Conservation (phyloP, 2,113 vertebrate genomes). For the Trochalopteron elliotii region DNA sequence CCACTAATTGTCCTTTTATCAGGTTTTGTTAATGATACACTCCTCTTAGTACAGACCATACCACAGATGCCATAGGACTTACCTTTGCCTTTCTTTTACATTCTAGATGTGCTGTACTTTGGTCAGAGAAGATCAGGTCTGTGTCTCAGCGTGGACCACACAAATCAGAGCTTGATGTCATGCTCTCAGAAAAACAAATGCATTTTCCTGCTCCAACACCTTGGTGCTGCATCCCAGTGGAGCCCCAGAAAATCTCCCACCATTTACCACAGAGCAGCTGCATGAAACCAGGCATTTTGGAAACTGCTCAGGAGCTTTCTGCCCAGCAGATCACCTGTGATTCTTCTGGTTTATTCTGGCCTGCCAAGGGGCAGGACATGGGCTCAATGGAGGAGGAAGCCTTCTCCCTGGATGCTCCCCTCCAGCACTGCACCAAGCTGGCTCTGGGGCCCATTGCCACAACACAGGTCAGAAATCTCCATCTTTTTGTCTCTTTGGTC, state of each 20-base stretch:
- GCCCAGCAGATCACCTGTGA: background rate
- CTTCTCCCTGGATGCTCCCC: background rate
- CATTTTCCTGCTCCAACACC: background rate
- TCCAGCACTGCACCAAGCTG: background rate
- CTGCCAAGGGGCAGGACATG: no score
- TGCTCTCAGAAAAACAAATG: rapidly evolving
- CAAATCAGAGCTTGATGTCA: background rate
- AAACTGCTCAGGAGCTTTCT: background rate
- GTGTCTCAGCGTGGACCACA: background rate
- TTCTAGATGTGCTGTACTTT: background rate
- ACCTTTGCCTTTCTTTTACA: background rate
- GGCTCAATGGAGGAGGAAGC: background rate
- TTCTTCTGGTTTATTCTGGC: background rate
- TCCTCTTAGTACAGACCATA: background rate
- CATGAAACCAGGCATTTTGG: rapidly evolving
- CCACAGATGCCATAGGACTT: background rate
- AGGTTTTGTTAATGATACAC: background rate
- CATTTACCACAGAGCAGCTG: background rate
- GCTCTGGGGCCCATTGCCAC: background rate
- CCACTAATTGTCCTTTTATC: background rate
- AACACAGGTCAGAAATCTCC: background rate
- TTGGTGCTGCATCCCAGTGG: background rate
- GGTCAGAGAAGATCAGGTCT: background rate
- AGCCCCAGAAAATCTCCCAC: background rate
- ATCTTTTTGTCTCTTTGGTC: background rate